Base-by-base conservation (phyloP, 2,113 vertebrate species). In the Coracopsis vasa region DNA sequence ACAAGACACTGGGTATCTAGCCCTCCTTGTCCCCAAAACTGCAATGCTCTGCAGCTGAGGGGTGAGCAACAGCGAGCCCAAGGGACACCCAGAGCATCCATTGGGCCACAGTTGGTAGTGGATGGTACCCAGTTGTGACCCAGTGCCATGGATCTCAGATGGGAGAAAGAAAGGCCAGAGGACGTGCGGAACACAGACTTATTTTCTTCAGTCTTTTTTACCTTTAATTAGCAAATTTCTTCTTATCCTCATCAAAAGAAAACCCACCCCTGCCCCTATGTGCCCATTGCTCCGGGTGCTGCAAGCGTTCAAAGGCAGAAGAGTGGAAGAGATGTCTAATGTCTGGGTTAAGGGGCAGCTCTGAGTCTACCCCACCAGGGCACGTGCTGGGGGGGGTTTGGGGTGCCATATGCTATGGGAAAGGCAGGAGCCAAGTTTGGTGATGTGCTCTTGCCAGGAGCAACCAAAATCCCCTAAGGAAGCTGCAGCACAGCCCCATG, bases 171-270 rank as follows among this genome's bases (percentile, higher is more conserved):
- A 95, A 82, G 80, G 88, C 77, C 86, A 65, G 88, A 96, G 94
- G 90, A 95, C 44, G 8, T 89, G 92, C 0, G n/a, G 92, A 96
- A 97, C 94, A 95, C 94, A 96, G 90, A n/a, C 82, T 16, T 39
- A 53, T 45, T 80, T 95, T 90, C 80, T 70, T 3, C 2, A 37
- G 1, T 0, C 47, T 80, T 82, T 90, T 92, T 96, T 78, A 89
- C 41, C 82, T 97, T 96, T 97, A 96, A 97, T 96, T 95, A 91
- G 95, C 86, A 96, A 96, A 96, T 86, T 83, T 96, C 79, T 95
- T 94, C 71, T 96, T 91, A 93, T 66, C 80, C 80, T 96, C 4
- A 1, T 95, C 86, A 91, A 95, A 96, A 95, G 86, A 69, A 92
- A 93, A 47, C 8, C 5, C 51, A 39, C 31, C 24, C 75, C 65